Conservation (phyloP, 2,888 invertebrate genomes). For the Sesamia inferens region DNA sequence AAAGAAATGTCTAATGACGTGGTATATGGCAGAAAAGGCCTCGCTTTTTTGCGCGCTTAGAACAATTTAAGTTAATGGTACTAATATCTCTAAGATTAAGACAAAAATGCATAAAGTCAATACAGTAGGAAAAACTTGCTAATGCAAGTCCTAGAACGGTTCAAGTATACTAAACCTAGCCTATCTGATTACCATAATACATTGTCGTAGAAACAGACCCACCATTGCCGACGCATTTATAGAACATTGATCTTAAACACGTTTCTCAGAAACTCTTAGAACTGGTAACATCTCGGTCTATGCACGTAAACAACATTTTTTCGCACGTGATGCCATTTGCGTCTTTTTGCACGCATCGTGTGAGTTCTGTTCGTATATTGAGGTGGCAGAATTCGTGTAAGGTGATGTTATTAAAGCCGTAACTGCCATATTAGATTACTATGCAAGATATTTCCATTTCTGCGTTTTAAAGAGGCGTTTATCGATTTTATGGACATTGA, state of each 20-base stretch:
- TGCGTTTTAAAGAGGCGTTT: slow-evolving; percentile 45
- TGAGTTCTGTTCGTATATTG: slow-evolving; percentile 51
- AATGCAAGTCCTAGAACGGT: slow-evolving; percentile 14
- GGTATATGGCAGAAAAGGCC: slow-evolving; percentile 39
- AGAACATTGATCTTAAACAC: slow-evolving; percentile 65
- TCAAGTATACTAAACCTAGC: slow-evolving; percentile 17
- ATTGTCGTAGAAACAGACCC: slow-evolving; percentile 42
- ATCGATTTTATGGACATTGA: slow-evolving; percentile 54
- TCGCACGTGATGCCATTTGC: slow-evolving; percentile 46
- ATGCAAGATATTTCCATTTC: slow-evolving; percentile 54
- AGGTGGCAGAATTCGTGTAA: slow-evolving; percentile 60
- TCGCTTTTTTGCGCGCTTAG: slow-evolving; percentile 39
- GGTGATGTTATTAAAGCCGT: slow-evolving; percentile 53
- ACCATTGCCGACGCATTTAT: slow-evolving; percentile 54
- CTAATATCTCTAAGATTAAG: slow-evolving; percentile 12
- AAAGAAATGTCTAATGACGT: slow-evolving; percentile 60
- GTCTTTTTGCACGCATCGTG: slow-evolving; percentile 43
- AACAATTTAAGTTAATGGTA: slow-evolving; percentile 32
- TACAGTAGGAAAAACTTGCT: background rate
- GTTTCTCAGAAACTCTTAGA: slow-evolving; percentile 50
- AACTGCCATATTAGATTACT: slow-evolving; percentile 53
- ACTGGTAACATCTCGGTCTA: slow-evolving; percentile 28
- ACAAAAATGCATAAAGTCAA: slow-evolving; percentile 3
- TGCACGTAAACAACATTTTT: slow-evolving; percentile 60
- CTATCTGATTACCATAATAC: slow-evolving; percentile 57